A percentile compares a stretch with the other conserved stretches of the same genome.
These are phyloP conservation scores for Scotopteryx bipunctaria DNA, from an alignment of 2,888 invertebrate genomes.

Conservation along the genomic window DNA sequence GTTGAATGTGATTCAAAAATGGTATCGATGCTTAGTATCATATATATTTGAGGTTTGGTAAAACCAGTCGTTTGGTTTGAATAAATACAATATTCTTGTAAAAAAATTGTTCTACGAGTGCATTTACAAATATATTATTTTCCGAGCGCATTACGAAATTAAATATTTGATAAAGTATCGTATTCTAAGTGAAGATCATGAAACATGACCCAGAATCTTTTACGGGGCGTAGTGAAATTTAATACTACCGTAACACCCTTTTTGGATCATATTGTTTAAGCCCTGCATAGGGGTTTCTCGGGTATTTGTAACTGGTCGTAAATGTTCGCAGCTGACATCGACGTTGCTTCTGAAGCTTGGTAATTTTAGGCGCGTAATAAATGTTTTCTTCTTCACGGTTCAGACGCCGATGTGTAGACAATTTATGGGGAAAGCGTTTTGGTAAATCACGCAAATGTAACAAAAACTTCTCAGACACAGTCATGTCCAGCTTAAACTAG, in stretches of 20 bases:
- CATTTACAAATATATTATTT: no score
- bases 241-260: constrained; percentile 29
- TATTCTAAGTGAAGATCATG: neutral
- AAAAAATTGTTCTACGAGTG: no score
- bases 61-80: neutral
- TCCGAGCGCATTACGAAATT: no score
- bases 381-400: constrained; percentile 75
- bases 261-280: constrained; percentile 34
- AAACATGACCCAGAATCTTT: neutral
- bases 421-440: constrained; percentile 53
- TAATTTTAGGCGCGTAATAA: constrained; percentile 82
- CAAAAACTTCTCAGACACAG: neutral
- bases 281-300: constrained; percentile 31
- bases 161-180: no score
- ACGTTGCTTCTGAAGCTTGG: constrained; percentile 81
- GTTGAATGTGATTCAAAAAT: constrained; percentile 25
- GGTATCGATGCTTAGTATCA: constrained; percentile 7
- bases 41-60: neutral
- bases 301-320: constrained; percentile 76
- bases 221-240: constrained; percentile 12
- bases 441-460: neutral
- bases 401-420: constrained; percentile 63
- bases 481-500: no score
- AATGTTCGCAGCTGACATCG: constrained; percentile 78
- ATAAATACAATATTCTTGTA: neutral